Evolutionary conservation across 2,797 vertebrate species (phyloP), one percentile per base, ranked within the genome.

Genomic region (Anabas testudineus): DNA sequence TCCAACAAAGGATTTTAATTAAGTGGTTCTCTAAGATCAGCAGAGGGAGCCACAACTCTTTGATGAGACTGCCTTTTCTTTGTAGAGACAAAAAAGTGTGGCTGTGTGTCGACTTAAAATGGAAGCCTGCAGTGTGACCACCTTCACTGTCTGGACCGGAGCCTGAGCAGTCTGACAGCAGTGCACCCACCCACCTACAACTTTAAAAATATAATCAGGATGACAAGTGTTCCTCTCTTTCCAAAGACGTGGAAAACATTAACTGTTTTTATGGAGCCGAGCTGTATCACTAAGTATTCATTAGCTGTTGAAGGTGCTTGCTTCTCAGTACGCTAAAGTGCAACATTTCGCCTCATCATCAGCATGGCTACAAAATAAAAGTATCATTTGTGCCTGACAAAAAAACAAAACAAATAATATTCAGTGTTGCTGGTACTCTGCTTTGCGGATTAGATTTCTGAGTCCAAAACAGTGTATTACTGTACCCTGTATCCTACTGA

Each of bases 11-110:
- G 15, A 69, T 70, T 85, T 88, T 80, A 89, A 91, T 87, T 88
- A 90, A 81, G 70, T 42, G 37, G 72, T 80, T 74, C 66, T 71
- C 39, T 56, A 34, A 83, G 71, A 80, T 88, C 90, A 90, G 85
- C 81, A 92, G 88, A 90, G 92, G 87, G 89, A 87, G 90, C 89
- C 76, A 83, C 77, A 82, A 63, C 75, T 89, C 85, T 87, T 81
- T 82, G 85, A 83, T 78, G 39, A 81, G 77, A 74, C 74, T 53
- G 84, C 34, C 57, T 65, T 84, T 89, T 82, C 80, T 84, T 64
- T 66, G 66, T 19, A 60, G 57, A 71, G 51, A 81, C 56, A 80
- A 30, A 85, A 80, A 30, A 85, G 80, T 37, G 41, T 37, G 71
- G 78, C 71, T 83, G 66, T 81, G 78, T 71, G 82, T 88, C 75